Base-by-base conservation (phyloP, 2,113 vertebrate species). In the Lasiurus cinereus region DNA sequence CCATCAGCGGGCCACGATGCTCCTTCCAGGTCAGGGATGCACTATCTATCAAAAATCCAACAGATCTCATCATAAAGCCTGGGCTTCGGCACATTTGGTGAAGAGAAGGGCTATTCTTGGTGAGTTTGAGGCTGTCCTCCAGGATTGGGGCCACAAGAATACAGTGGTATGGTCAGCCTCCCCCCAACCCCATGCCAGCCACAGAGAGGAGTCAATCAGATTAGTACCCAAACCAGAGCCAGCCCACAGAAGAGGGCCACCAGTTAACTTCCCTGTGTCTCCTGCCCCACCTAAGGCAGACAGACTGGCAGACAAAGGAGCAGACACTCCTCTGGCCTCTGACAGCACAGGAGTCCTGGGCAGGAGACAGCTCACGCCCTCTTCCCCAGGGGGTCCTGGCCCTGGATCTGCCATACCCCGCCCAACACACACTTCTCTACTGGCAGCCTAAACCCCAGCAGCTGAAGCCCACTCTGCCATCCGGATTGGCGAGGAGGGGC, bases 391-490 rank as follows among this genome's bases (percentile, higher is more conserved):
- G 0, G 86, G 96, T 27, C 3, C 3, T 22, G 69, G 59, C 39
- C 84, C 85, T 56, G 48, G 77, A 48, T 77, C 77, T 43, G 24
- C 48, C 43, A 67, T 22, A 76, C 59, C 84, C 33, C 56, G 39
- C 19, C 19, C 18, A 21, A 56, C 54, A 56, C 19, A 79, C n/a
- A 52, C 79, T 80, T 88, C 96, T 62, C 93, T 62, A 79, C 73
- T 29, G 89, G 91, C 86, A 94, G 93, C 76, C 56, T n/a, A 48
- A 80, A 92, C 84, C 62, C 29, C 46, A 48, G 94, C 94, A 95
- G 95, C 95, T 96, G 94, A 33, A 76, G 79, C 93, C 0, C 8
- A 85, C 94, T 78, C 19, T 11, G 79, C 96, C 95, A 27, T 0
- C 85, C 83, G 3, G 94, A 97, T 66, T 48, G 3, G 9, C 2